Percentiles rank a stretch among this genome's conserved stretches.
phyloP scores from a whole-genome alignment of 2,888 invertebrate genomes.

The Leucozona laternaria region DNA sequence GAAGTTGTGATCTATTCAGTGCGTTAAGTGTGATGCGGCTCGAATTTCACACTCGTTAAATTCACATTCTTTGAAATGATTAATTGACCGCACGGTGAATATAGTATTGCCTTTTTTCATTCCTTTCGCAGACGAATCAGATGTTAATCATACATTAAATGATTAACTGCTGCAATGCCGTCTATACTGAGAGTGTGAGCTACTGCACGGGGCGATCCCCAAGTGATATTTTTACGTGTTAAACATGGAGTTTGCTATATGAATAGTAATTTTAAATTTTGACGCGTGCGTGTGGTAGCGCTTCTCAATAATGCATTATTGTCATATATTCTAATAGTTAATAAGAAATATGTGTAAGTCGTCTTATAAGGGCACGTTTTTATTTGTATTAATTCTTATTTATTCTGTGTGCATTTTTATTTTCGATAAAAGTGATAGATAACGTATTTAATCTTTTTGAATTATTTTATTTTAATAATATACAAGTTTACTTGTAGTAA shows the following conservation, averaged over 20 bases:
- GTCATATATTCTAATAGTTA: background rate
- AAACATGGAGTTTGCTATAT: background rate
- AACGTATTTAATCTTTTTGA: too few species aligned
- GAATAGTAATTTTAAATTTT: background rate
- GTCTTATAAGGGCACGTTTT: background rate
- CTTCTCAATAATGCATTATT: background rate
- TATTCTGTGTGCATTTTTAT: background rate
- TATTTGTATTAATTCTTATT: background rate
- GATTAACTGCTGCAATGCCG: constrained; percentile 25
- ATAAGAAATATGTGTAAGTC: background rate
- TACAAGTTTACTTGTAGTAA: too few species aligned
- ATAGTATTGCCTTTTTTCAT: constrained; percentile 8
- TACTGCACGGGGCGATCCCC: background rate
- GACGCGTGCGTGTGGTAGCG: constrained; percentile 13
- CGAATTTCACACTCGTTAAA: constrained; percentile 27
- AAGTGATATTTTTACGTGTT: background rate
- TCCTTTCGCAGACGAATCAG: constrained; percentile 21
- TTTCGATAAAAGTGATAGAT: background rate
- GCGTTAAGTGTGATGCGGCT: constrained; percentile 12
- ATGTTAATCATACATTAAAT: constrained; percentile 10
- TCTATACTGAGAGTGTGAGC: too few species aligned
- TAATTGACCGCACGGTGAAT: background rate
- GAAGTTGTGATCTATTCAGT: constrained; percentile 6
- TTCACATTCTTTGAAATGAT: constrained; percentile 43
- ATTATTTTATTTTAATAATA: too few species aligned